These are phyloP conservation scores for Chiridota heheva DNA, from an alignment of 35 echinoderm and acorn worm genomes.

Conservation along the genomic window DNA sequence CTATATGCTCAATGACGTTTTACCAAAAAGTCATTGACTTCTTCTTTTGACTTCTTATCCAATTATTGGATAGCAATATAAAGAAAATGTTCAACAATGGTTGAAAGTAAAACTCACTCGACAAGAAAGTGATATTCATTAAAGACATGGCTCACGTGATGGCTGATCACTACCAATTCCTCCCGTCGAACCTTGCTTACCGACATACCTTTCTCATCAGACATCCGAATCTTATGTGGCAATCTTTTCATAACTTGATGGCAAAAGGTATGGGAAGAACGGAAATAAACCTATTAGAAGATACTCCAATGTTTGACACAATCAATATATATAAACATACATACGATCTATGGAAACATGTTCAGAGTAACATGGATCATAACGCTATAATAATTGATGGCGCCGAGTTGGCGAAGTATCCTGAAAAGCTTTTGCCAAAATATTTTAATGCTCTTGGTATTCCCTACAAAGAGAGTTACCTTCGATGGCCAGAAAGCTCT, in stretches of 20 bases:
- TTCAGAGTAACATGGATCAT: constrained; percentile 24
- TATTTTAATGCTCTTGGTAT: constrained; percentile 59
- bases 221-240: no score
- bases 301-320: no score
- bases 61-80: no score
- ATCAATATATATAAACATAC: constrained; percentile 32
- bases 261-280: no score
- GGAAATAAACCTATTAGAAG: no score
- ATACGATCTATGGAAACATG: constrained; percentile 51
- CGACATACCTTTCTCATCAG: neutral
- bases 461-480: constrained; percentile 31
- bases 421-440: constrained; percentile 36
- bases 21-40: no score
- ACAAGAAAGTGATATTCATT: neutral
- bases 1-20: no score
- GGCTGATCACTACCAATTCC: neutral
- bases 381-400: constrained; percentile 52
- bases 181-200: neutral
- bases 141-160: neutral
- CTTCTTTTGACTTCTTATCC: no score
- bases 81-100: no score
- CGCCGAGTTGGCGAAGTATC: constrained; percentile 32
- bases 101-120: neutral
- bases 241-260: no score
- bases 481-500: constrained; percentile 22